Conservation (phyloP, 2,888 invertebrate genomes). For the Scaptomyza tumidula region DNA sequence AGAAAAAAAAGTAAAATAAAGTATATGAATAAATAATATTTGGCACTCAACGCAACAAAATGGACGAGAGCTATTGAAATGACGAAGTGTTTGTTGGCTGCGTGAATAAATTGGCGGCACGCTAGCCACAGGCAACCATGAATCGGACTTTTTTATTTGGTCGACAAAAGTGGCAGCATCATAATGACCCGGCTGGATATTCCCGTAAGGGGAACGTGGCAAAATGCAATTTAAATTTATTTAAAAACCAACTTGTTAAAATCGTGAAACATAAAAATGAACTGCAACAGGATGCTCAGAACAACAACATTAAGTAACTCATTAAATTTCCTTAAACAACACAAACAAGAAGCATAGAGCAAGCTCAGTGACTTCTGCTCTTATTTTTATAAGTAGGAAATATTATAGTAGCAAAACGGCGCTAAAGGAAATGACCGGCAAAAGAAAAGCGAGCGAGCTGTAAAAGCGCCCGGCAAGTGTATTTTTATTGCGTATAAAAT, state of each 20-base stretch:
- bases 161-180: constrained; percentile 23
- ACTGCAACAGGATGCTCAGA: constrained; percentile 45
- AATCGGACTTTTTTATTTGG: constrained; percentile 40
- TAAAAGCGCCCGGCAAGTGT: constrained; percentile 73
- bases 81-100: constrained; percentile 64
- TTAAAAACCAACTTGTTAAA: constrained; percentile 77
- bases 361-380: constrained; percentile 60
- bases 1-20: neutral
- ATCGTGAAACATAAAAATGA: constrained; percentile 57
- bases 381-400: constrained; percentile 70
- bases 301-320: constrained; percentile 76
- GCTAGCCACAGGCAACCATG: constrained; percentile 31
- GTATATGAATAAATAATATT: constrained; percentile 18
- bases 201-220: constrained; percentile 45
- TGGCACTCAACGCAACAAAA: constrained; percentile 19
- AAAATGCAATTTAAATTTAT: constrained; percentile 78
- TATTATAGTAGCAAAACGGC: constrained; percentile 70
- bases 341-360: constrained; percentile 32
- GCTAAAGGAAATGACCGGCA: constrained; percentile 52
- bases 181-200: constrained; percentile 57
- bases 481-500: constrained; percentile 80
- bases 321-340: constrained; percentile 69
- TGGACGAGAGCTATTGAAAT: constrained; percentile 40
- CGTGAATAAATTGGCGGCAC: constrained; percentile 63
- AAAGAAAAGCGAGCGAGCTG: constrained; percentile 56